Evolutionary conservation across 2,888 invertebrate genomes (phyloP).

Genomic region (Diplolepis rosae): DNA sequence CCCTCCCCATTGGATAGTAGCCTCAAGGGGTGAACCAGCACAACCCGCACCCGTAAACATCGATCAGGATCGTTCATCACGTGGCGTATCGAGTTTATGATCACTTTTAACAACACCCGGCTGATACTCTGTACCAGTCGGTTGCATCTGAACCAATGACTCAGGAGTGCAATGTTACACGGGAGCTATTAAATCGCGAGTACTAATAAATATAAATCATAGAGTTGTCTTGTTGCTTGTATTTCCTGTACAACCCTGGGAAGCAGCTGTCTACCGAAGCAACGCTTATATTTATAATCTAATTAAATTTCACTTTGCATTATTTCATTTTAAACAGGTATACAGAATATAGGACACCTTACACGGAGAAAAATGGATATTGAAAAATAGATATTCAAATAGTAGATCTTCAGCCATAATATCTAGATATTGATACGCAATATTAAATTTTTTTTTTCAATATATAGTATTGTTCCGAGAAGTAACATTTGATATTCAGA

Average conservation of each 20-base stretch:
- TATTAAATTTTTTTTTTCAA: too few species aligned
- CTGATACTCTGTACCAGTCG: constrained; percentile 31
- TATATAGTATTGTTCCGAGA: too few species aligned
- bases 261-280: constrained; percentile 63
- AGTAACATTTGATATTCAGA: too few species aligned
- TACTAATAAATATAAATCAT: constrained; percentile 71
- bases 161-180: constrained; percentile 45
- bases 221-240: constrained; percentile 65
- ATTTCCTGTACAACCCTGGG: constrained; percentile 53
- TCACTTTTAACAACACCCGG: constrained; percentile 50
- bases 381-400: too few species aligned
- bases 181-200: constrained; percentile 67
- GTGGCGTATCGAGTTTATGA: constrained; percentile 55
- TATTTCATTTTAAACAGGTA: not conserved
- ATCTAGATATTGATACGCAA: too few species aligned
- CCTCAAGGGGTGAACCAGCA: constrained; percentile 22
- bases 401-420: too few species aligned
- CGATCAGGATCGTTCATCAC: constrained; percentile 57
- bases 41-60: constrained; percentile 50
- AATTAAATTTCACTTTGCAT: constrained; percentile 59
- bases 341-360: too few species aligned
- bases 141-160: constrained; percentile 31
- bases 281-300: constrained; percentile 53
- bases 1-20: constrained; percentile 37
- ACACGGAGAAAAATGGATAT: too few species aligned